These are phyloP conservation scores for Odontophorus gujanensis DNA, from an alignment of 2,113 vertebrate genomes.

Conservation along the genomic window DNA sequence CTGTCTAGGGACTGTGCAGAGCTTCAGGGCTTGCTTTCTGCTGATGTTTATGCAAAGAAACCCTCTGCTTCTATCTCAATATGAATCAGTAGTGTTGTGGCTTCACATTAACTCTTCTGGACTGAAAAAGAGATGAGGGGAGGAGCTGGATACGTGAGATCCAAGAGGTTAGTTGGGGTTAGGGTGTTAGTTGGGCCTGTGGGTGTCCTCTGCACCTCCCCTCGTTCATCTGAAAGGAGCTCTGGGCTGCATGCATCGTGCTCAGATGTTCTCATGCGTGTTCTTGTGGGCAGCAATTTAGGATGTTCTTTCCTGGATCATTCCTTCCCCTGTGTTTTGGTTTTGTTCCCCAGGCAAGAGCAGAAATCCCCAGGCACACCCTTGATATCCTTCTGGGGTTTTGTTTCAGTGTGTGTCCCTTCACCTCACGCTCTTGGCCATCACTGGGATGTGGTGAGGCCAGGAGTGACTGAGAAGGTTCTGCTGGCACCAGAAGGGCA, in stretches of 20 bases:
- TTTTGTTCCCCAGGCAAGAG: neutral
- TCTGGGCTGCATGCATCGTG: fast-evolving
- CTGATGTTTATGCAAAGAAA: neutral
- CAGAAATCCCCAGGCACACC: neutral
- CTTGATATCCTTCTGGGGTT: fast-evolving
- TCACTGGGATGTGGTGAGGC: neutral
- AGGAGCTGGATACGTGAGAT: neutral
- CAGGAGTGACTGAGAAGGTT: neutral
- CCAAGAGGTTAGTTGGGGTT: neutral
- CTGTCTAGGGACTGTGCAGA: neutral
- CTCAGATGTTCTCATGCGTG: fast-evolving
- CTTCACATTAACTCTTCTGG: fast-evolving
- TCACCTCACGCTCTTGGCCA: neutral
- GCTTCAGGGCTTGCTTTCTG: slow-evolving; percentile 11
- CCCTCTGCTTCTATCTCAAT: neutral
- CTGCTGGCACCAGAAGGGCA: neutral
- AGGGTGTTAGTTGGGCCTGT: neutral
- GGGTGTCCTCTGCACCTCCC: neutral
- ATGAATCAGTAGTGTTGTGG: neutral
- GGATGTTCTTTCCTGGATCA: neutral
- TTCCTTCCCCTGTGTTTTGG: neutral
- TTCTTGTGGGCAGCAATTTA: neutral
- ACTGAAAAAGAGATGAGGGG: neutral
- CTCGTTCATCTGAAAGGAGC: fast-evolving
- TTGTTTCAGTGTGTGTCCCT: neutral